Evolutionary conservation across 2,888 invertebrate genomes (phyloP).

Genomic region (Morpho deidamia): DNA sequence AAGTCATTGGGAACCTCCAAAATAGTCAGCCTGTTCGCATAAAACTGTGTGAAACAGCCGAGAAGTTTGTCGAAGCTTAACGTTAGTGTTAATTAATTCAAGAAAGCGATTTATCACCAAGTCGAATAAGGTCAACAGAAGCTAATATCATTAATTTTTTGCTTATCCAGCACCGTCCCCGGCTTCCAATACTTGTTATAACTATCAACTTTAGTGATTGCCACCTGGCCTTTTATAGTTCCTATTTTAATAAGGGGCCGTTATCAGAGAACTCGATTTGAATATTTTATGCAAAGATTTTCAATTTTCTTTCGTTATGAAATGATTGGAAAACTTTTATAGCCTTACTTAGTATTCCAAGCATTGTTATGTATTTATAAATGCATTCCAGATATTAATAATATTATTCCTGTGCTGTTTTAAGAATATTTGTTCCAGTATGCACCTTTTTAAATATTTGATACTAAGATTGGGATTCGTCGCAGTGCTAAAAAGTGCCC

Average conservation of each 20-base stretch:
- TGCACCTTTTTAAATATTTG: not conserved
- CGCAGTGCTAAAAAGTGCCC: not conserved
- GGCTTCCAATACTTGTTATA: constrained; percentile 3
- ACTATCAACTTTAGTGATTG: not conserved
- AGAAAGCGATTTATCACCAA: constrained; percentile 22
- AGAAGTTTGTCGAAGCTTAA: constrained; percentile 9
- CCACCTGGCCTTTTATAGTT: not conserved
- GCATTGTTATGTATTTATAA: too few species aligned
- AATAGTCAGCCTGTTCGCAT: not conserved
- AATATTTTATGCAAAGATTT: constrained; percentile 13
- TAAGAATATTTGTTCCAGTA: not conserved
- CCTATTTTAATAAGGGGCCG: constrained; percentile 7
- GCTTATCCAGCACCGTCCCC: not conserved
- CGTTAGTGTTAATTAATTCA: constrained; percentile 19
- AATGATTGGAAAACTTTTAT: constrained; percentile 6
- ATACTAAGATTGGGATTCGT: not conserved
- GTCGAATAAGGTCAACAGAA: constrained; percentile 21
- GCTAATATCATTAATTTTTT: constrained; percentile 17
- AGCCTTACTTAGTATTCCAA: not conserved
- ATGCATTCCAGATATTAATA: too few species aligned
- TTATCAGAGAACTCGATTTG: constrained; percentile 7
- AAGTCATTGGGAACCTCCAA: too few species aligned
- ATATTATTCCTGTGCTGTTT: not conserved
- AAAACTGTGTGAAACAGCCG: not conserved
- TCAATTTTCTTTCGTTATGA: not conserved